phyloP scores from a whole-genome alignment of 2,113 vertebrate species.

The Eudorcas thomsonii region DNA sequence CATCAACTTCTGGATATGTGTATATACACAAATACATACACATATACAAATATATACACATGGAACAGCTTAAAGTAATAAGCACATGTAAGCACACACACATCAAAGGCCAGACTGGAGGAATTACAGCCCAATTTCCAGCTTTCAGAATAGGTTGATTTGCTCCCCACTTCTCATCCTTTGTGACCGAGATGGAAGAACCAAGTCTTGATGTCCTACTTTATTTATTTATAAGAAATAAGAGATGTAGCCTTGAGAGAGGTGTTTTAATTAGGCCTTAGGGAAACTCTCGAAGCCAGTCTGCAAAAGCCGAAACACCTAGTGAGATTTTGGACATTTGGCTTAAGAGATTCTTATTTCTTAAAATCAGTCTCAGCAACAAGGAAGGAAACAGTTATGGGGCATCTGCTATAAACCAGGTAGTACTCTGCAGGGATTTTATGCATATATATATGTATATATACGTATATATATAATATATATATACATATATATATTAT shows the following conservation, averaged over 20 bases:
- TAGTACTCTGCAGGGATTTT: background rate
- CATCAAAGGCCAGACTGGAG: slow-evolving; percentile 51
- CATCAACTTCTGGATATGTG: slow-evolving; percentile 42
- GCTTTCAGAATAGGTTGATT: slow-evolving; percentile 9
- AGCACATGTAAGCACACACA: slow-evolving; percentile 41
- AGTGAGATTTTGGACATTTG: background rate
- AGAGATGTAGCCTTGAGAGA: background rate
- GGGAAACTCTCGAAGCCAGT: background rate
- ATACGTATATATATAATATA: background rate
- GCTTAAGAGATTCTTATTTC: slow-evolving; percentile 26
- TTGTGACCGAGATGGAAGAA: background rate
- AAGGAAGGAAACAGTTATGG: background rate
- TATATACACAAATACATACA: background rate
- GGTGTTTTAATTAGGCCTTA: background rate
- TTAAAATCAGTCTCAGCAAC: background rate
- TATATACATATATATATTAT: too few species aligned
- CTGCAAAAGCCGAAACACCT: slow-evolving; percentile 10
- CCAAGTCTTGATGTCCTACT: background rate
- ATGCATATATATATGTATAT: background rate
- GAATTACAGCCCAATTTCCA: background rate
- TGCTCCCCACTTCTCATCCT: slow-evolving; percentile 12
- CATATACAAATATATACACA: slow-evolving; percentile 41
- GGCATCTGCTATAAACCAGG: background rate
- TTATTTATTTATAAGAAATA: background rate
- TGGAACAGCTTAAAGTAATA: slow-evolving; percentile 62